Evolutionary conservation across 2,888 invertebrate species (phyloP).

Genomic region (Alviniconcha strummeri): DNA sequence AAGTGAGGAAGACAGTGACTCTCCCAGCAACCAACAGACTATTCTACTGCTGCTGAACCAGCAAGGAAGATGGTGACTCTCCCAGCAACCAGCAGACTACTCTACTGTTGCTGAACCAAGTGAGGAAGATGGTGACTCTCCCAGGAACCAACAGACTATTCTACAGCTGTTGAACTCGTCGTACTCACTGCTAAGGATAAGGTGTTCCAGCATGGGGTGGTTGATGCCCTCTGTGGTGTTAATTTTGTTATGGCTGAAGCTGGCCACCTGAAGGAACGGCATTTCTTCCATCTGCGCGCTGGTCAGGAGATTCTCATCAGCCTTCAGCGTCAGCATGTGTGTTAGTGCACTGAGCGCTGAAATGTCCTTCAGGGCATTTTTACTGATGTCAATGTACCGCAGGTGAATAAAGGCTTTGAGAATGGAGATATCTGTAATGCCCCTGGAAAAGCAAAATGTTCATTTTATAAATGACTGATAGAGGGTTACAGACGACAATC

Average conservation of each 20-base stretch:
- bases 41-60: too few species aligned
- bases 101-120: too few species aligned
- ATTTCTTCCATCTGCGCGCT: slow-evolving; percentile 67
- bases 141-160: too few species aligned
- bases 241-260: slow-evolving; percentile 71
- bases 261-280: slow-evolving; percentile 71
- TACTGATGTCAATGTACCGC: slow-evolving; percentile 71
- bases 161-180: too few species aligned
- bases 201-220: slow-evolving; percentile 71
- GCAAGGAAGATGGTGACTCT: too few species aligned
- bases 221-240: slow-evolving; percentile 68
- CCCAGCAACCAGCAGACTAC: too few species aligned
- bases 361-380: slow-evolving; percentile 70
- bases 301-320: slow-evolving; percentile 69
- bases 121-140: too few species aligned
- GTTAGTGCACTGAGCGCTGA: slow-evolving; percentile 68
- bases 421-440: slow-evolving; percentile 68
- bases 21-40: too few species aligned
- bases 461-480: too few species aligned
- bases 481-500: too few species aligned
- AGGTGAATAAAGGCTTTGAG: slow-evolving; percentile 71
- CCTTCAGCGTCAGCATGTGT: slow-evolving; percentile 70
- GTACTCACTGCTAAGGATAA: slow-evolving; percentile 71
- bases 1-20: too few species aligned
- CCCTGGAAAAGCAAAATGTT: slow-evolving; percentile 57